phyloP scores from a whole-genome alignment of 2,888 invertebrate genomes.

The Phengaris arion region DNA sequence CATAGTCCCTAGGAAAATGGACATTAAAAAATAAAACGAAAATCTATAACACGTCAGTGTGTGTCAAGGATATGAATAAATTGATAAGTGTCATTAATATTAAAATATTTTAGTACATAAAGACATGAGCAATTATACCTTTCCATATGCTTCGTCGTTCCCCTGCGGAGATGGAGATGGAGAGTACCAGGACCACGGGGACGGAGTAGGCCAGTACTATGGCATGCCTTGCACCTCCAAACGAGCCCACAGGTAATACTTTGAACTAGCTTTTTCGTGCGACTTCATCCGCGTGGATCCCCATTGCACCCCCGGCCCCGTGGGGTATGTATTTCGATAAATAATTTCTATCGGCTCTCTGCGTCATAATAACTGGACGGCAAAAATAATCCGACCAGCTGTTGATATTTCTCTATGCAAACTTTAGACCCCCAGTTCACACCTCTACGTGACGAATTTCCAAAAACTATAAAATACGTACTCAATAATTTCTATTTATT shows the following conservation, averaged over 20 bases:
- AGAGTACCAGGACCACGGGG: slow-evolving; percentile 64
- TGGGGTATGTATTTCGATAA: too few species aligned
- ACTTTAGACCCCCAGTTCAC: too few species aligned
- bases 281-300: too few species aligned
- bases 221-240: slow-evolving; percentile 35
- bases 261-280: too few species aligned
- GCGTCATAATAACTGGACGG: too few species aligned
- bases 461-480: too few species aligned
- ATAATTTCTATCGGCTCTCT: too few species aligned
- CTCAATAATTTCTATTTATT: too few species aligned
- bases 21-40: not conserved
- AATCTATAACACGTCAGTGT: not conserved
- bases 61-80: slow-evolving; percentile 30
- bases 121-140: slow-evolving; percentile 32
- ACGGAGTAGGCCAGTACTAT: slow-evolving; percentile 66
- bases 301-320: too few species aligned
- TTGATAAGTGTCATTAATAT: slow-evolving; percentile 33
- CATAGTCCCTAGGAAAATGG: not conserved
- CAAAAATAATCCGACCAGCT: too few species aligned
- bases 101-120: not conserved
- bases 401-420: too few species aligned
- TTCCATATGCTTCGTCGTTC: slow-evolving; percentile 53
- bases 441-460: too few species aligned
- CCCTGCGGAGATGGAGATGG: slow-evolving; percentile 47
- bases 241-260: slow-evolving; percentile 7